Conservation (phyloP, 2,113 vertebrate species). For the Gymnorhina tibicen region DNA sequence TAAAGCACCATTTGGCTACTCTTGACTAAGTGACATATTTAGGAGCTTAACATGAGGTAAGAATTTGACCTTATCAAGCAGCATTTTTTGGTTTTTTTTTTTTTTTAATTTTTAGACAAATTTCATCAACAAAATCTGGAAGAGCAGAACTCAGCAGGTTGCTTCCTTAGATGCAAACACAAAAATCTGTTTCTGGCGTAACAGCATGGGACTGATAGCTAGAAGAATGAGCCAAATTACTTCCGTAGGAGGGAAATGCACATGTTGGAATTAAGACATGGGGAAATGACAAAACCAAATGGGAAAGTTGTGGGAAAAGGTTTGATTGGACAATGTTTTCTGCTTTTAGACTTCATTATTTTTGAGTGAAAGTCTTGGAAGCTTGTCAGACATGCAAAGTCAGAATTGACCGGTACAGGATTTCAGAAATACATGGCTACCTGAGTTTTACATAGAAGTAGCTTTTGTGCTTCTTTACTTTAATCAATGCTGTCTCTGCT, state of each 20-base stretch:
- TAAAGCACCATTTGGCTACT: neutral
- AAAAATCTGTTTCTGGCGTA: neutral
- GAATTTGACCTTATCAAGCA: neutral
- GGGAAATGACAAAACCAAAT: neutral
- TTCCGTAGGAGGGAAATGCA: neutral
- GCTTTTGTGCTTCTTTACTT: neutral
- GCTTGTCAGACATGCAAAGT: neutral
- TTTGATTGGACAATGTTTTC: neutral
- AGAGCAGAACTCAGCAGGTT: neutral
- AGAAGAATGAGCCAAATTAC: neutral
- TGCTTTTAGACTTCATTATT: neutral
- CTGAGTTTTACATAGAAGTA: neutral
- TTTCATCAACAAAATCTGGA: neutral
- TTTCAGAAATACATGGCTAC: neutral
- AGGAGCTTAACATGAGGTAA: neutral
- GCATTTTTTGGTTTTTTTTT: neutral
- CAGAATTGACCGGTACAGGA: neutral
- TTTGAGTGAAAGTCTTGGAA: neutral
- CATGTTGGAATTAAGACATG: neutral
- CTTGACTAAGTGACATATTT: neutral
- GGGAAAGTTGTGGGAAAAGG: neutral
- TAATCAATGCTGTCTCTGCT: neutral
- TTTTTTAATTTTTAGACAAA: neutral
- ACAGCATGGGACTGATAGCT: neutral
- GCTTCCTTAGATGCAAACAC: neutral